Base-by-base conservation (phyloP, 92 coral and sea anemone genomes). In the Hydrozoanthus gracilis region DNA sequence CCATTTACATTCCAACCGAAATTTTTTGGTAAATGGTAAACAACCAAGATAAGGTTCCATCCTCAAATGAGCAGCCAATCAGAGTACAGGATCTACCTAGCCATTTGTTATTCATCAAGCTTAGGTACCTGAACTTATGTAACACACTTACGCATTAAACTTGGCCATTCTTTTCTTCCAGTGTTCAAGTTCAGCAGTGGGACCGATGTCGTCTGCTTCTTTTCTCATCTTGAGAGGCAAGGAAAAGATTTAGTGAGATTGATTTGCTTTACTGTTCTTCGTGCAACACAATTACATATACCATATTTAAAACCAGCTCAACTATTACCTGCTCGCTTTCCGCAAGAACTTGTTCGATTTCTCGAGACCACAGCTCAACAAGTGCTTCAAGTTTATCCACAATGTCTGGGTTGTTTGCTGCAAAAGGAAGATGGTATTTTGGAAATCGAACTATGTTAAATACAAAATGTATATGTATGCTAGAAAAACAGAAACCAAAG, bases 141-240 rank as follows among this genome's bases (percentile, higher is more conserved):
- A 5, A 15, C n/a, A 17, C 3, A 88, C 98, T 73, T 91, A 95
- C 99, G 93, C 98, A 89, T 96, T 96, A 62, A 96, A 96, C 87
- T 94, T 96, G 45, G 99, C 99, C 99, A 96, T 96, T 85, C 99
- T 91, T 52, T 96, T 94, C 83, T 96, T 96, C 99, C 99, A 96
- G 89, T 96, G 99, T 62, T 96, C 99, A 27, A 96, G 96, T 69
- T 96, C 99, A 2, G 99, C 99, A 62, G 98, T 92, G 51, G 99
- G 99, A 1, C 99, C 99, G 77, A 96, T 96, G 73, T 96, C 99
- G 76, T 96, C 99, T 17, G 99, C 99, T 71, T 96, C 99, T 87
- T 96, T 96, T 67, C 98, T 91, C 95, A 96, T 93, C 98, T 96
- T 56, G 8, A 13, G 35, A 5, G 48, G n/a, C n/a, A 68, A 68